Conservation (phyloP, 2,888 invertebrate genomes). For the Agrotis exclamationis region DNA sequence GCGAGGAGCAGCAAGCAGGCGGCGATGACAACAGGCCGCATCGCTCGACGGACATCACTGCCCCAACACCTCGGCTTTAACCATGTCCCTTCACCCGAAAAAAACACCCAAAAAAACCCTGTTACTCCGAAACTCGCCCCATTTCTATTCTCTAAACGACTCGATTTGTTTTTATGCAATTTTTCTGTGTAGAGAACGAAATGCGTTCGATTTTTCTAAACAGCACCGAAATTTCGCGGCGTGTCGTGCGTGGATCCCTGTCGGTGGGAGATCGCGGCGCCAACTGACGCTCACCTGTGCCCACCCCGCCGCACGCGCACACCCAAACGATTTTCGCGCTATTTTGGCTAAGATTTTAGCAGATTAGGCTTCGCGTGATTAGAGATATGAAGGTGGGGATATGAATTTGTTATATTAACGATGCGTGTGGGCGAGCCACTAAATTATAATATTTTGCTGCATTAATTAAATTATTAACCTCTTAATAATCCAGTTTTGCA, state of each 20-base stretch:
- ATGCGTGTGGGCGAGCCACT: slow-evolving; percentile 84
- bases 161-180: slow-evolving; percentile 62
- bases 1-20: slow-evolving; percentile 96
- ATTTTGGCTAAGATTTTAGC: slow-evolving; percentile 90
- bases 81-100: slow-evolving; percentile 68
- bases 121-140: slow-evolving; percentile 62
- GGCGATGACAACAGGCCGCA: slow-evolving; percentile 95
- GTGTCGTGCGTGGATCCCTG: slow-evolving; percentile 87
- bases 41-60: slow-evolving; percentile 89
- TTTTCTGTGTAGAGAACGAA: slow-evolving; percentile 63
- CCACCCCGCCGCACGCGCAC: slow-evolving; percentile 86
- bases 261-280: slow-evolving; percentile 88
- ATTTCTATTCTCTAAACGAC: slow-evolving; percentile 64
- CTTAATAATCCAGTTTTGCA: slow-evolving; percentile 78
- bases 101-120: slow-evolving; percentile 65
- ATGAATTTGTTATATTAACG: slow-evolving; percentile 74
- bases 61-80: slow-evolving; percentile 76
- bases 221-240: slow-evolving; percentile 84
- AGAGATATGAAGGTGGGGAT: slow-evolving; percentile 82
- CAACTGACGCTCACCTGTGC: slow-evolving; percentile 88
- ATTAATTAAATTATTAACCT: slow-evolving; percentile 78
- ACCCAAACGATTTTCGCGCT: slow-evolving; percentile 90
- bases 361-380: slow-evolving; percentile 89
- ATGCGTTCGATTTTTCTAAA: slow-evolving; percentile 81
- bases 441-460: slow-evolving; percentile 78